Conservation (phyloP, 2,113 vertebrate genomes). For the Chaetura pelagica region DNA sequence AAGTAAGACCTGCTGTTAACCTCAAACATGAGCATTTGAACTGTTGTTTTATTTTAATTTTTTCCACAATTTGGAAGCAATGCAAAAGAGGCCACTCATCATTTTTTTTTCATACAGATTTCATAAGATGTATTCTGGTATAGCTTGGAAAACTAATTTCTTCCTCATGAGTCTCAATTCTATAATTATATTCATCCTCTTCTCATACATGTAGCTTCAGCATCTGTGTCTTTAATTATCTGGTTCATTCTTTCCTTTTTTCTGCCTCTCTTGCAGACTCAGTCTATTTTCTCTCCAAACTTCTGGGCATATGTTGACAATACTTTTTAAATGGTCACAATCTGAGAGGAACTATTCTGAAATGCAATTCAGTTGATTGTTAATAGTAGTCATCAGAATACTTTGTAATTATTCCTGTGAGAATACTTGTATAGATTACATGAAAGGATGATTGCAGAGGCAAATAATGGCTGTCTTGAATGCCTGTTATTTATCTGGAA, state of each 20-base stretch:
- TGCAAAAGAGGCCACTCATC: not conserved
- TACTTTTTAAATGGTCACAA: slow-evolving; percentile 56
- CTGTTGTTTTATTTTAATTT: not conserved
- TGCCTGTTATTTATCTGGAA: slow-evolving; percentile 66
- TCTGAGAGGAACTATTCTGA: slow-evolving; percentile 60
- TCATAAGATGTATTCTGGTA: not conserved
- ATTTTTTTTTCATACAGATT: not conserved
- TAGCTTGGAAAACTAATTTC: not conserved
- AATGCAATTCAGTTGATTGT: slow-evolving; percentile 68
- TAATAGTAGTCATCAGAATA: slow-evolving; percentile 70
- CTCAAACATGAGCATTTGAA: not conserved
- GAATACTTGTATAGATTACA: slow-evolving; percentile 67
- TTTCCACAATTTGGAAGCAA: not conserved
- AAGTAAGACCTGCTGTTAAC: not conserved
- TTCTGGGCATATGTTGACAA: slow-evolving; percentile 56
- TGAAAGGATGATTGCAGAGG: slow-evolving; percentile 72
- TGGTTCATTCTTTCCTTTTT: not conserved
- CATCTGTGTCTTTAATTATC: slow-evolving; percentile 20
- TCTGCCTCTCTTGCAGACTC: not conserved
- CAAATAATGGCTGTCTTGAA: slow-evolving; percentile 68
- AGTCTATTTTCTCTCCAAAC: slow-evolving; percentile 36
- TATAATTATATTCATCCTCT: not conserved
- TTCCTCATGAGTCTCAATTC: not conserved
- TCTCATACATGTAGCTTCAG: not conserved
- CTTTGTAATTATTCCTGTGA: slow-evolving; percentile 66